A percentile compares a stretch with the other conserved stretches of the same genome.
Evolutionary conservation across 2,797 vertebrate species (phyloP).

Genomic region (Trichosurus vulpecula): DNA sequence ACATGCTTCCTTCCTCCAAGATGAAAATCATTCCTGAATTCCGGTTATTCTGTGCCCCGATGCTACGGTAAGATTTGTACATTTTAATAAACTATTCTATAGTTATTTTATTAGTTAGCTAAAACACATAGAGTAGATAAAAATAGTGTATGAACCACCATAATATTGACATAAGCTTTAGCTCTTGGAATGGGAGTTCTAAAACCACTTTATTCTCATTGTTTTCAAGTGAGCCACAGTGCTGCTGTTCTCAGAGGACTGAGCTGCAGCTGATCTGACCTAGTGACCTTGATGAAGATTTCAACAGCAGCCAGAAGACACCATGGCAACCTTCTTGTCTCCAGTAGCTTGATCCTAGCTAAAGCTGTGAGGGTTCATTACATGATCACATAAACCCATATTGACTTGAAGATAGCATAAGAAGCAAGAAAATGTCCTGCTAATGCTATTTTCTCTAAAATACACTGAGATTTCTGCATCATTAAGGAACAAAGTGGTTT

Average conservation of each 20-base stretch:
- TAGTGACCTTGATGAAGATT: background rate
- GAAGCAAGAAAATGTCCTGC: background rate
- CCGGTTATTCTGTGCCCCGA: slow-evolving; percentile 31
- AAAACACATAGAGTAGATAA: slow-evolving; percentile 16
- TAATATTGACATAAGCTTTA: background rate
- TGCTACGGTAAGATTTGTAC: background rate
- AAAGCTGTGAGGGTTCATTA: background rate
- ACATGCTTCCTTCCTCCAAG: slow-evolving; percentile 11
- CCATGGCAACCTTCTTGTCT: background rate
- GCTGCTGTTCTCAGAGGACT: slow-evolving; percentile 21
- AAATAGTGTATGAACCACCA: slow-evolving; percentile 9
- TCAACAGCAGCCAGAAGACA: background rate
- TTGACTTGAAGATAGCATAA: background rate
- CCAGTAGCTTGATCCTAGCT: background rate
- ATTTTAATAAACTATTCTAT: background rate
- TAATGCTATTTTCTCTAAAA: background rate
- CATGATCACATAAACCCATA: background rate
- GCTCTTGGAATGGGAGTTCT: background rate
- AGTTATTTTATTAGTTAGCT: slow-evolving; percentile 16
- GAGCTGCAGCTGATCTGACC: slow-evolving; percentile 5
- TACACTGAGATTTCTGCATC: background rate
- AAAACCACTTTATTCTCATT: slow-evolving; percentile 17
- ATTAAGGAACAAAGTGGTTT: background rate
- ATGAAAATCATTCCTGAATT: slow-evolving; percentile 19
- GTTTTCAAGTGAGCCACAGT: slow-evolving; percentile 19